Evolutionary conservation across 2,888 invertebrate genomes (phyloP).

Genomic region (Aricia artaxerxes): DNA sequence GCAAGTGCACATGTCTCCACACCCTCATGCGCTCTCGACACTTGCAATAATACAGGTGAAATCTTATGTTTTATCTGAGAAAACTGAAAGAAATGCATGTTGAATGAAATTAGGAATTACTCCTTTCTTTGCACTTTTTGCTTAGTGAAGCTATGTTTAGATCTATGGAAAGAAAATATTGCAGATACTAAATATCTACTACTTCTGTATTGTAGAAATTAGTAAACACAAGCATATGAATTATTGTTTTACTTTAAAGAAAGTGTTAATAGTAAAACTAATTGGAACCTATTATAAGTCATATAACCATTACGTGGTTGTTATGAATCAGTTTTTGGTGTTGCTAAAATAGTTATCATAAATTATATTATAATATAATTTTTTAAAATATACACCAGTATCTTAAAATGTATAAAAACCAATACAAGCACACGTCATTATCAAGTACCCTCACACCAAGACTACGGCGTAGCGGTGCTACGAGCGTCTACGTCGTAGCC

Average conservation of each 20-base stretch:
- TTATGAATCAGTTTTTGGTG: too few species aligned
- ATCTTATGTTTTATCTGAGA: conserved; percentile 35
- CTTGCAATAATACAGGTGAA: conserved; percentile 11
- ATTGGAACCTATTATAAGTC: too few species aligned
- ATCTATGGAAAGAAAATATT: background rate
- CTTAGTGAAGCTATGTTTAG: background rate
- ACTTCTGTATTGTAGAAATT: background rate
- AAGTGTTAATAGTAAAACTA: too few species aligned
- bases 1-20: conserved; percentile 48
- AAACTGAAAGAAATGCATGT: conserved; percentile 28
- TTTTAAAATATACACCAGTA: background rate
- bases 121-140: background rate
- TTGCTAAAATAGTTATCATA: background rate
- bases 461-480: conserved; percentile 59
- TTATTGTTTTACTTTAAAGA: too few species aligned
- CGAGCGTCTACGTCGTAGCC: conserved; percentile 63
- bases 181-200: background rate
- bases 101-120: conserved; percentile 27
- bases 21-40: background rate
- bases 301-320: too few species aligned
- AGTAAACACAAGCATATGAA: too few species aligned
- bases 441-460: conserved; percentile 38
- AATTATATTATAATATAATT: background rate
- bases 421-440: conserved; percentile 33
- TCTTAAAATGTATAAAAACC: background rate